A percentile compares a stretch with the other conserved stretches of the same genome.
Evolutionary conservation across 1,140 invertebrate genomes (phyloP).

Genomic region (Heliconius hewitsoni): DNA sequence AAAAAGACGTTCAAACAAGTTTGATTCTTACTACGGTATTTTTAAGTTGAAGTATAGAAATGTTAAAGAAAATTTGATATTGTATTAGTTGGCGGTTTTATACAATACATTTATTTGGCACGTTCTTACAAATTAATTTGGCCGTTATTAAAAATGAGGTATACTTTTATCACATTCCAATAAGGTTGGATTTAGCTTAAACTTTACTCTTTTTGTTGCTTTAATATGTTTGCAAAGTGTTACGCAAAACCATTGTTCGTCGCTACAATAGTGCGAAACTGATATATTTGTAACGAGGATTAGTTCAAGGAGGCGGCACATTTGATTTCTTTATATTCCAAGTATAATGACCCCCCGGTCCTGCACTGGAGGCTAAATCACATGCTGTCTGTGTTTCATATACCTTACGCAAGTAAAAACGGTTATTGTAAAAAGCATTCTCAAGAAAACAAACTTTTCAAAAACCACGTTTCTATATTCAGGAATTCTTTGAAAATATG

Average conservation of each 20-base stretch:
- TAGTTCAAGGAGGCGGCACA: slow-evolving; percentile 18
- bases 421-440: not conserved
- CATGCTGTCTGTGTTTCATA: not conserved
- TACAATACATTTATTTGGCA: slow-evolving; percentile 28
- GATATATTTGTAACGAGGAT: slow-evolving; percentile 29
- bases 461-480: too few species aligned
- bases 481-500: too few species aligned
- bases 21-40: not conserved
- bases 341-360: not conserved
- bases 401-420: not conserved
- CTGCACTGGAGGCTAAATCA: not conserved
- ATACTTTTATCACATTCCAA: not conserved
- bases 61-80: not conserved
- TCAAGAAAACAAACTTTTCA: not conserved
- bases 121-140: not conserved
- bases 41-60: not conserved
- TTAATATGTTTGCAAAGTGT: not conserved
- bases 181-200: slow-evolving; percentile 13
- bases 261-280: slow-evolving; percentile 24
- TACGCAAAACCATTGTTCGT: not conserved
- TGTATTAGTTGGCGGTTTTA: slow-evolving; percentile 11
- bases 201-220: not conserved
- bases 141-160: not conserved
- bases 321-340: not conserved
- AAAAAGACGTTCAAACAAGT: not conserved